Percentiles rank a stretch among this genome's conserved stretches.
Conservation (phyloP, 2,888 invertebrate genomes). For the Liodrosophila aerea region DNA sequence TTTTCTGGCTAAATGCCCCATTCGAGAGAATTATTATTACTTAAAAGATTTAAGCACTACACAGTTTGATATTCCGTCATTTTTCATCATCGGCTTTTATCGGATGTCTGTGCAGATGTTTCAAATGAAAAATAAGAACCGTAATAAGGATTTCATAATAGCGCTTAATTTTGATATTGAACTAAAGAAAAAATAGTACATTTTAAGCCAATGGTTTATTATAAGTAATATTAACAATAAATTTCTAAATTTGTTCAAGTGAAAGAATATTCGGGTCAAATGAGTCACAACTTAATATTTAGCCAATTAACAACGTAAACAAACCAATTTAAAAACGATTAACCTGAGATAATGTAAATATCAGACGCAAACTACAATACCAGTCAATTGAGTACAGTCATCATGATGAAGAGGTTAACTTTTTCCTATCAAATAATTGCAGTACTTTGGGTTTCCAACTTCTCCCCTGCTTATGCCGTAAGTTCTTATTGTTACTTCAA, state of each 20-base stretch:
- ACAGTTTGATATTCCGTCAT: background rate
- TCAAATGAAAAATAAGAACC: background rate
- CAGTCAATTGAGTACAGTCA: constrained; percentile 22
- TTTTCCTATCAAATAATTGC: background rate
- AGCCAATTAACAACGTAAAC: background rate
- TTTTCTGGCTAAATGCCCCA: constrained; percentile 54
- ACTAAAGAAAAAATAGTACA: background rate
- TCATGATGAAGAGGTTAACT: constrained; percentile 7
- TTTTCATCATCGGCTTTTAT: background rate
- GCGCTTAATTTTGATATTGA: background rate
- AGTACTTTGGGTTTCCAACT: constrained; percentile 9
- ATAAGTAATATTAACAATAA: too few species aligned
- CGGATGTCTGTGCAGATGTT: background rate
- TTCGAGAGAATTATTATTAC: constrained; percentile 38
- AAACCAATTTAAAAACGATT: constrained; percentile 36
- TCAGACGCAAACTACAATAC: background rate
- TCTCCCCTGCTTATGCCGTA: constrained; percentile 16
- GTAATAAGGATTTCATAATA: background rate
- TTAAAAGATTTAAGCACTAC: constrained; percentile 31
- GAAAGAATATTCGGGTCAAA: too few species aligned
- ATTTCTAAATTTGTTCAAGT: background rate
- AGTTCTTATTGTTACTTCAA: constrained; percentile 17
- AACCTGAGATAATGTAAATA: background rate
- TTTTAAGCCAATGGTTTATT: too few species aligned
- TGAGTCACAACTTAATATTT: too few species aligned